Conservation (phyloP, 2,797 vertebrate genomes). For the Erethizon dorsatum region DNA sequence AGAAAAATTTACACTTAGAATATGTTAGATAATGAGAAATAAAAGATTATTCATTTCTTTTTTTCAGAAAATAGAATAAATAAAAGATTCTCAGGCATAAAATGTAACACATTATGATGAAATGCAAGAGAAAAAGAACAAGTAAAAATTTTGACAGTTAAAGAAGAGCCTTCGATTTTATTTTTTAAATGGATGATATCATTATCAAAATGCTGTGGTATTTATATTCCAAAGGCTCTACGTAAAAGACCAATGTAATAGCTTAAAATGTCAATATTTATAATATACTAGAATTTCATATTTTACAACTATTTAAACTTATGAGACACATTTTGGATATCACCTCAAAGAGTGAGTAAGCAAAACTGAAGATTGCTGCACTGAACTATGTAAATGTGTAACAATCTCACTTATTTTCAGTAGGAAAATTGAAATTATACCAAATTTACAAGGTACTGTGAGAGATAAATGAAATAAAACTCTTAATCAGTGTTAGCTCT, state of each 20-base stretch:
- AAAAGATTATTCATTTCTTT: conserved; percentile 60
- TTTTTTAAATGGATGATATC: conserved; percentile 66
- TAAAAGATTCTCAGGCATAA: conserved; percentile 46
- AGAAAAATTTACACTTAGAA: conserved; percentile 34
- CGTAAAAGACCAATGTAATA: conserved; percentile 59
- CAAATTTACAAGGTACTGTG: neutral
- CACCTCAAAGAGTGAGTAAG: neutral
- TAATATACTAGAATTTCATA: neutral
- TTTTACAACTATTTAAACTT: conserved; percentile 65
- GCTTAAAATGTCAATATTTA: conserved; percentile 64
- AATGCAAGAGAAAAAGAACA: conserved; percentile 60
- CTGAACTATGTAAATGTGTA: neutral
- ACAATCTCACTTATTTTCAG: conserved; percentile 21
- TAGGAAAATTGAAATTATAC: conserved; percentile 40
- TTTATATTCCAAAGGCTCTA: conserved; percentile 44
- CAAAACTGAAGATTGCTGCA: neutral
- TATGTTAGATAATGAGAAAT: conserved; percentile 30
- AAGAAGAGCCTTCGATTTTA: conserved; percentile 64
- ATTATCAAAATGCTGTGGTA: conserved; percentile 54
- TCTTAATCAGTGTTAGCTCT: neutral
- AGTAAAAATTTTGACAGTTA: conserved; percentile 53
- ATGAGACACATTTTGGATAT: conserved; percentile 50
- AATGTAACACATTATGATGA: conserved; percentile 53
- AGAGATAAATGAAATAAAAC: conserved; percentile 9
- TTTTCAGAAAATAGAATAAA: conserved; percentile 59